A percentile compares a stretch with the other conserved stretches of the same genome.
Conservation (phyloP, 2,888 invertebrate species). For the Alviniconcha strummeri region DNA sequence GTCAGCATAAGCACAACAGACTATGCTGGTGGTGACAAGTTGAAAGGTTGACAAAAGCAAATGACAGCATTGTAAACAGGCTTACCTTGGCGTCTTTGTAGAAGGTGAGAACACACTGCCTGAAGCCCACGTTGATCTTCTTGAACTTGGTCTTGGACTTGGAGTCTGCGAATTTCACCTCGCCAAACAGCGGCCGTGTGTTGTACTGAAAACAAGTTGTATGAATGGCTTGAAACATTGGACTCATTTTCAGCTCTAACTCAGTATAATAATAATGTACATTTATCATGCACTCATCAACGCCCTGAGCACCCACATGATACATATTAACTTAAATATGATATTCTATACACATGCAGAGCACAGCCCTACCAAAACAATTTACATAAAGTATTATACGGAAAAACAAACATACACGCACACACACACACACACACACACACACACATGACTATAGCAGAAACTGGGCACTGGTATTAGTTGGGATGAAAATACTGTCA, state of each 20-base stretch:
- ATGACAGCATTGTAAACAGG: background rate
- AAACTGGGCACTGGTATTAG: no score
- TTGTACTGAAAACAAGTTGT: conserved; percentile 8
- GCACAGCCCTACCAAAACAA: no score
- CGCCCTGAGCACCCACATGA: background rate
- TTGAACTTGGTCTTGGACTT: conserved; percentile 84
- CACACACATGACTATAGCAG: background rate
- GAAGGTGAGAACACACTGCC: conserved; percentile 84
- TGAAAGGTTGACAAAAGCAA: no score
- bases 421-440: background rate
- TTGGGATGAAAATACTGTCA: no score
- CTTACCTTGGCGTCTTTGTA: conserved; percentile 83
- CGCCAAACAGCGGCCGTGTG: conserved; percentile 80
- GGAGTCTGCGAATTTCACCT: conserved; percentile 82
- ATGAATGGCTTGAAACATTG: no score
- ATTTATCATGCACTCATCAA: background rate
- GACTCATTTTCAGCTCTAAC: background rate
- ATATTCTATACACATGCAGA: no score
- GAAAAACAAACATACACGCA: background rate
- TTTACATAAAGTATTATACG: no score
- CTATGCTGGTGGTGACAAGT: no score
- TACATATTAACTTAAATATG: no score
- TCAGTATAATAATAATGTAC: background rate
- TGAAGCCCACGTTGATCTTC: conserved; percentile 86
- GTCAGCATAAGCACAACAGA: no score